Conservation (phyloP, 1,140 invertebrate genomes). For the Drosophila ironensis region DNA sequence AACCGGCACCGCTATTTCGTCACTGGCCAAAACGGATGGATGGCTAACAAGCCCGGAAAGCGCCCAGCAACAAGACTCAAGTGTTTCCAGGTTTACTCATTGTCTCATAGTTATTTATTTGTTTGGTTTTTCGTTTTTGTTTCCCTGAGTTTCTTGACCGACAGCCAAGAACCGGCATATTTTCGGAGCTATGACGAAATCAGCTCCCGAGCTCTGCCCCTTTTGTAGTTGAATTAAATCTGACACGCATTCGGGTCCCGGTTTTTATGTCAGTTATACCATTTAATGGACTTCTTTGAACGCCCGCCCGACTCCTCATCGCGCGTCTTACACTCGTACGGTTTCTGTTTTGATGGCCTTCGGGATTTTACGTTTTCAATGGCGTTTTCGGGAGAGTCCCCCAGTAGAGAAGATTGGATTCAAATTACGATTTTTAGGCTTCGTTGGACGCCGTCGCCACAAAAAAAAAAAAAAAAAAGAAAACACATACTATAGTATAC, state of each 20-base stretch:
- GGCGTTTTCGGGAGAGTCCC: constrained; percentile 54
- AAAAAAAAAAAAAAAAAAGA: constrained; percentile 42
- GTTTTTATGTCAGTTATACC: constrained; percentile 43
- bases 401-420: constrained; percentile 65
- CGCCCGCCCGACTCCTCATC: constrained; percentile 31
- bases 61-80: constrained; percentile 20
- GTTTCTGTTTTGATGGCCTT: constrained; percentile 72
- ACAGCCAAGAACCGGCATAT: constrained; percentile 30
- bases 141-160: constrained; percentile 51
- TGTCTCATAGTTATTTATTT: constrained; percentile 54
- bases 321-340: constrained; percentile 54
- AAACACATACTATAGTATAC: constrained; percentile 15
- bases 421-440: constrained; percentile 76
- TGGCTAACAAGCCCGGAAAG: constrained; percentile 50
- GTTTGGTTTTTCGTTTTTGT: constrained; percentile 4
- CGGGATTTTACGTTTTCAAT: constrained; percentile 21
- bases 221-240: constrained; percentile 53
- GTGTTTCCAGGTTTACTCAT: constrained; percentile 20
- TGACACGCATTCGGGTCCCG: constrained; percentile 49
- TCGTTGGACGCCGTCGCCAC: constrained; percentile 52
- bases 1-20: constrained; percentile 26
- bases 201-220: not conserved
- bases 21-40: constrained; percentile 19
- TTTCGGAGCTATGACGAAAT: constrained; percentile 67
- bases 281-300: constrained; percentile 51